These are phyloP conservation scores for Percina caprodes DNA, from an alignment of 2,113 vertebrate species.

Conservation along the genomic window DNA sequence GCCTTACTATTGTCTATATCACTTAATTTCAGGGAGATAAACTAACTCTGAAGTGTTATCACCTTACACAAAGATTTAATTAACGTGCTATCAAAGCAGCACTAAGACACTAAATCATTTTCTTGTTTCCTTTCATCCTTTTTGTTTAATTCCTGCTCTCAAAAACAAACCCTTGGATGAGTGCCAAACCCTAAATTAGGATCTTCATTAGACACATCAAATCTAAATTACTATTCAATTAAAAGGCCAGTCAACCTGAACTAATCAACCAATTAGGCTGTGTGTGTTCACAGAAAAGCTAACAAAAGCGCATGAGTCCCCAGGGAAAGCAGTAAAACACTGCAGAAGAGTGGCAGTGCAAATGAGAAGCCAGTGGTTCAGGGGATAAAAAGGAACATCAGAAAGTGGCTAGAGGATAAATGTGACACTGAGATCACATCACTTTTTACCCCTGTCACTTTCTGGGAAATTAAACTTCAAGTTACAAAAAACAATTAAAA, in stretches of 20 bases:
- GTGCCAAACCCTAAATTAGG: conserved; percentile 76
- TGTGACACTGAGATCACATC: conserved; percentile 28
- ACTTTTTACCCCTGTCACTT: conserved; percentile 9
- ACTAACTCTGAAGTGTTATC: conserved; percentile 33
- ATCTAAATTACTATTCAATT: conserved; percentile 84
- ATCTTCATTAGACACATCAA: conserved; percentile 82
- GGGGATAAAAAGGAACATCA: conserved; percentile 31
- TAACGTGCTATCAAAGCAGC: conserved; percentile 60
- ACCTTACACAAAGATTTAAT: conserved; percentile 44
- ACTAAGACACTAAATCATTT: conserved; percentile 43
- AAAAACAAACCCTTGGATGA: conserved; percentile 72
- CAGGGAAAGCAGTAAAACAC: conserved; percentile 76
- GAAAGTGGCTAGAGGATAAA: conserved; percentile 35
- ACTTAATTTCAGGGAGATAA: conserved; percentile 52
- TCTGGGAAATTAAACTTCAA: neutral
- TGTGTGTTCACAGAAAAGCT: conserved; percentile 83
- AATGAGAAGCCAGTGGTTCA: conserved; percentile 65
- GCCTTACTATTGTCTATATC: conserved; percentile 25
- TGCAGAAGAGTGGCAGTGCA: conserved; percentile 70
- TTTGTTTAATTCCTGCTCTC: conserved; percentile 68
- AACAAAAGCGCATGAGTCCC: conserved; percentile 81
- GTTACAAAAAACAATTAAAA: conserved; percentile 9
- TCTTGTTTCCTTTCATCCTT: conserved; percentile 65
- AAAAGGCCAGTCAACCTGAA: conserved; percentile 83
- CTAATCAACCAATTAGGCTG: conserved; percentile 85